Evolutionary conservation across 2,888 invertebrate species (phyloP), one percentile per base, ranked within the genome.

Genomic region (Lycia hirtaria): DNA sequence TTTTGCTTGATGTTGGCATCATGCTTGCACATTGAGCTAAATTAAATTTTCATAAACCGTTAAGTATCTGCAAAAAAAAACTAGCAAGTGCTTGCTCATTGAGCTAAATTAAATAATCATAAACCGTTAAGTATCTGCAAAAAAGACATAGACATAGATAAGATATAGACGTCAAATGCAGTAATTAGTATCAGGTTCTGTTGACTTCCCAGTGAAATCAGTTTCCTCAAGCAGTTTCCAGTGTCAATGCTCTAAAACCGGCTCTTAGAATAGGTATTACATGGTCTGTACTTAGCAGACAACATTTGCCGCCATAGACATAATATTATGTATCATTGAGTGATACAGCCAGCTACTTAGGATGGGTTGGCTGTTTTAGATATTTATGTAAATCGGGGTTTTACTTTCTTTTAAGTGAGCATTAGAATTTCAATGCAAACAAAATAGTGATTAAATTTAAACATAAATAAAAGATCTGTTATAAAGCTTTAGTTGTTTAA

Each of bases 161-260:
- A n/a, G n/a, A 32, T 38, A 9, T 28, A 22, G 17, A 28, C 22
- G 17, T 30, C 30, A 22, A 24, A n/a, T 32, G 20, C 10, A 47
- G 26, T 26, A 7, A 26, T 50, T 44, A 45, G 10, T 20, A 37
- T 30, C 57, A 17, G 43, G 57, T 52, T 50, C 20, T 40, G 10
- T 37, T 17, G 3, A 43, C 57, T 57, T 57, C 57, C 57, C 41
- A 48, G 51, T 15, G 57, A 57, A 57, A 57, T 52, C 57, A 15
- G 35, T 22, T 57, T 57, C 57, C 47, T 57, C 10, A 15, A 30
- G 7, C 7, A 17, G 32, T 2, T 38, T 44, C 45, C 32, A 50
- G 44, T 50, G 56, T 44, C 45, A 50, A 37, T 45, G 45, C 38
- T 45, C 56, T 45, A 5, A n/a, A 35, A 40, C 56, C 45, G 56